Evolutionary conservation across 2,888 invertebrate genomes (phyloP).

Genomic region (Mimumesa dahlbomi): DNA sequence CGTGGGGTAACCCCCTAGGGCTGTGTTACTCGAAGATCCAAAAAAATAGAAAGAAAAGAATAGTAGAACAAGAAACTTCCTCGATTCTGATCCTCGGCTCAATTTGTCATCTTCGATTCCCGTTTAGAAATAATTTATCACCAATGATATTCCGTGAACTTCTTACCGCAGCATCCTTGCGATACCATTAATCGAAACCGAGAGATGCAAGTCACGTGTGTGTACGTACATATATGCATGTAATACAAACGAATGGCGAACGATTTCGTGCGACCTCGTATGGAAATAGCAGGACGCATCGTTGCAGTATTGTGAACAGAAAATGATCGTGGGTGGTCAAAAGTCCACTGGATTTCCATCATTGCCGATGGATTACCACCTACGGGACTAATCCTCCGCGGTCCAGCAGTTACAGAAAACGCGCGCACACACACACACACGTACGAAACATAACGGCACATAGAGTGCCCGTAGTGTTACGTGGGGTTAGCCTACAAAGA

Average conservation of each 20-base stretch:
- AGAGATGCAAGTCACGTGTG: no score
- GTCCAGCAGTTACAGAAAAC: conserved; percentile 28
- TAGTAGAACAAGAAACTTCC: background rate
- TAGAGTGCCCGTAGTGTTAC: conserved; percentile 24
- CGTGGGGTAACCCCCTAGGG: conserved; percentile 22
- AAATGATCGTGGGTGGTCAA: conserved; percentile 30
- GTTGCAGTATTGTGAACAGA: background rate
- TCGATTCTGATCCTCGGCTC: no score
- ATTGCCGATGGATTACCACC: conserved; percentile 40
- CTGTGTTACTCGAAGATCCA: background rate
- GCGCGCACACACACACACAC: conserved; percentile 26
- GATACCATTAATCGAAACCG: no score
- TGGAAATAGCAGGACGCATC: background rate
- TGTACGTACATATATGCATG: no score
- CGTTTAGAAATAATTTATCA: no score
- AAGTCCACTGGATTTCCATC: conserved; percentile 32
- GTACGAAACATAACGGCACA: conserved; percentile 30
- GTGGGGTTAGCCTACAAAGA: conserved; percentile 24
- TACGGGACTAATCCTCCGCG: conserved; percentile 23
- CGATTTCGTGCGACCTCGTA: background rate
- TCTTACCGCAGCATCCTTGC: no score
- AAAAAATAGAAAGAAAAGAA: background rate
- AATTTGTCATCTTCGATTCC: no score
- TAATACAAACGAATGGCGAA: background rate
- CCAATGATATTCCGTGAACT: no score